Evolutionary conservation across 2,113 vertebrate species (phyloP), one percentile per base, ranked within the genome.

Genomic region (Mirza zaza): DNA sequence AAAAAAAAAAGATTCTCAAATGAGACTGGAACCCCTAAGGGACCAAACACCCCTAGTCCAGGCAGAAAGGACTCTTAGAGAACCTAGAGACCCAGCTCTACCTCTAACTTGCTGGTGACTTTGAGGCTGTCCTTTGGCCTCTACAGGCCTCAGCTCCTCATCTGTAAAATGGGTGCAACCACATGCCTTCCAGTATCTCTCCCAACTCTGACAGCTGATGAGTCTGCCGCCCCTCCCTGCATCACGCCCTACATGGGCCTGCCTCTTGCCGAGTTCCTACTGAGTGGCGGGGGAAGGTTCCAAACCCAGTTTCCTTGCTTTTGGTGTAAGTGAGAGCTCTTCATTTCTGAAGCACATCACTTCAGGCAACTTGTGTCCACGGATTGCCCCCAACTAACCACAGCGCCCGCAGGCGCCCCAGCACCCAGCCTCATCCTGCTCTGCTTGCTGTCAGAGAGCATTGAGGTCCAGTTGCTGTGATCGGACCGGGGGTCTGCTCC

Each of bases 401-500:
- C 15, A 13, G 45, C 32, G 27, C 55, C 42, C 57, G 5, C n/a
- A 18, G 42, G 17, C 9, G 10, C 15, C 8, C 1, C 29, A 32
- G 15, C 50, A 8, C 1, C 4, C 29, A 34, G 45, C 34, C 2
- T n/a, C 1, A 6, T 52, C 11, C 50, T 23, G 27, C 25, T 39
- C 13, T 2, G 42, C 27, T 59, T 0, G n/a, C 6, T 5, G 55
- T 25, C 57, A 17, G 25, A 81, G 34, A n/a, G 52, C 18, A 8
- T 17, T 0, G 0, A 1, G 20, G 70, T 42, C 27, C 57, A 13
- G 20, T 20, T 1, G n/a, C 70, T 36, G n/a, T 57, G 63, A 48
- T 55, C 11, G 17, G 68, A 21, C 65, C 0, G 0, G 21, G 10
- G 50, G 18, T 23, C 27, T 1, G 9, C 27, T 77, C 20, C 27